These are phyloP conservation scores for Linyphia triangularis DNA, from an alignment of 2,888 invertebrate species.

Conservation along the genomic window DNA sequence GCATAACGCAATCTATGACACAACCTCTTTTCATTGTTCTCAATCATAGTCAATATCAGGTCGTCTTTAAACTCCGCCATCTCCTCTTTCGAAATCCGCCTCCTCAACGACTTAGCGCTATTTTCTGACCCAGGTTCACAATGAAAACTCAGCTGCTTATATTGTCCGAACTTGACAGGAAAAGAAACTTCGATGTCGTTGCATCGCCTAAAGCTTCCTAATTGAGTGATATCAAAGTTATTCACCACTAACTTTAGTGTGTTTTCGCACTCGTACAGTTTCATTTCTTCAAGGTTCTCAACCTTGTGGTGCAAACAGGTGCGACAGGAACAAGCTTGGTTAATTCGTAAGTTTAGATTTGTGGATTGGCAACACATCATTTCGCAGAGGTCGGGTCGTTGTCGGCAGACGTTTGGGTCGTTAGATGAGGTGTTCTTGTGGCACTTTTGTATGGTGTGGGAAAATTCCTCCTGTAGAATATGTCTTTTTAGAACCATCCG, in stretches of 20 bases:
- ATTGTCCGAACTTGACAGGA: conserved; percentile 68
- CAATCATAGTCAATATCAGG: conserved; percentile 75
- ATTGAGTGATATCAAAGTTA: conserved; percentile 53
- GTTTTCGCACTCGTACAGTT: conserved; percentile 73
- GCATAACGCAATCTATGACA: conserved; percentile 75
- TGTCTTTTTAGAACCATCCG: conserved; percentile 74
- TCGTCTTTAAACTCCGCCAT: conserved; percentile 74
- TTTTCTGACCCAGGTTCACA: conserved; percentile 38
- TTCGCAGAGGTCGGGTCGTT: conserved; percentile 54
- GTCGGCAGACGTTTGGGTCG: conserved; percentile 45
- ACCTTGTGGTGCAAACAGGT: conserved; percentile 56
- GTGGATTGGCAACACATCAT: conserved; percentile 68
- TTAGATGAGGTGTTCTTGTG: conserved; percentile 43
- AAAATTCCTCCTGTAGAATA: conserved; percentile 74
- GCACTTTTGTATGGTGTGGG: conserved; percentile 76
- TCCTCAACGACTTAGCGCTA: background rate
- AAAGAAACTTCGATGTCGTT: conserved; percentile 65
- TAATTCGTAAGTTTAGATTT: conserved; percentile 23
- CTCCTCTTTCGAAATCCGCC: conserved; percentile 44
- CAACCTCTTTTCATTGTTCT: conserved; percentile 74
- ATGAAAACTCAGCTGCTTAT: conserved; percentile 63
- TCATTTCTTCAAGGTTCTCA: conserved; percentile 50
- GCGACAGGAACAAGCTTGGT: conserved; percentile 58
- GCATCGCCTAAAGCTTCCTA: conserved; percentile 48
- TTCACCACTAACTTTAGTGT: conserved; percentile 52